These are phyloP conservation scores for Sepioteuthis lessoniana DNA, from an alignment of 2,888 invertebrate species.

Conservation along the genomic window DNA sequence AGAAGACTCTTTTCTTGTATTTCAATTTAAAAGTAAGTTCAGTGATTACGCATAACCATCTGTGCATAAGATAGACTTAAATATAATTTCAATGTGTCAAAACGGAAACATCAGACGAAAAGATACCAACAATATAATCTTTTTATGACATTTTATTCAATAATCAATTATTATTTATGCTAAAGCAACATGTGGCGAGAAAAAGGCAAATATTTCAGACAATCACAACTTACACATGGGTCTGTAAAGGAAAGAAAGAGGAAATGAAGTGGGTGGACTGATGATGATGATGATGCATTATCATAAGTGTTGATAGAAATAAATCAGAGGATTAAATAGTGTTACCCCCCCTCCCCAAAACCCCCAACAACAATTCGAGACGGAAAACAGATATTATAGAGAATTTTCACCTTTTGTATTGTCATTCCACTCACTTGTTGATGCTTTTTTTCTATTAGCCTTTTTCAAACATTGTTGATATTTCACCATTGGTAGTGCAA, in stretches of 20 bases:
- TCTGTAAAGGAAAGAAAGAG: not conserved
- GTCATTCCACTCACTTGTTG: not conserved
- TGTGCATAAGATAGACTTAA: not conserved
- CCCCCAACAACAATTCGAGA: not conserved
- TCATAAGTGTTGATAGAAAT: not conserved
- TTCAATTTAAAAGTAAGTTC: too few species aligned
- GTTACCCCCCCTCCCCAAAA: too few species aligned
- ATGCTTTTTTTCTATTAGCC: not conserved
- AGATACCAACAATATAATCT: not conserved
- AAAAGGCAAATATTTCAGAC: too few species aligned
- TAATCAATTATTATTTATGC: not conserved
- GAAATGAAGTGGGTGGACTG: not conserved
- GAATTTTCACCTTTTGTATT: not conserved
- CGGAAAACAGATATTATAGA: not conserved
- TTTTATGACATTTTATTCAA: not conserved
- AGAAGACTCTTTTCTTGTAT: too few species aligned
- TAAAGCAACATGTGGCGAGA: not conserved
- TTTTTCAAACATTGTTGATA: slow-evolving; percentile 6
- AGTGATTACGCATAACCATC: not conserved
- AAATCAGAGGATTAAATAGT: not conserved
- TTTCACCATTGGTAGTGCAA: slow-evolving; percentile 20
- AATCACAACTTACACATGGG: not conserved
- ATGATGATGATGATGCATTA: not conserved
- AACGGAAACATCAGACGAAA: not conserved
- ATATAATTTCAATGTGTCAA: not conserved